Conservation (phyloP, 2,113 vertebrate species). For the Uropsilus gracilis region DNA sequence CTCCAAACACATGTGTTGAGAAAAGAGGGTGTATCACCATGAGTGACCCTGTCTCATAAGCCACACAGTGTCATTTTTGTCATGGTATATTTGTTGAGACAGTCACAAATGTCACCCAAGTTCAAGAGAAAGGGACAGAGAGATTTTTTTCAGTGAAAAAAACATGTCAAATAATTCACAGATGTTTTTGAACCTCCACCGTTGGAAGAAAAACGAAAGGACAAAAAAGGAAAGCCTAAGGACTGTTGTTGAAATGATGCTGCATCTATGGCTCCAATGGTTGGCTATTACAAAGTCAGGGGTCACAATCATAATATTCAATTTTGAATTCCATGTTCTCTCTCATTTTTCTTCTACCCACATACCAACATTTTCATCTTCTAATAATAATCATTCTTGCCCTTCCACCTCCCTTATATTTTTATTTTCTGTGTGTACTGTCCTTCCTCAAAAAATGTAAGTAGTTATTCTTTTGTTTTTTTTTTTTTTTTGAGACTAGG, state of each 20-base stretch:
- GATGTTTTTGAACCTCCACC: slow-evolving; percentile 10
- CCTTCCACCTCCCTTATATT: background rate
- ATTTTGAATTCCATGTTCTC: background rate
- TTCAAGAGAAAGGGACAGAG: background rate
- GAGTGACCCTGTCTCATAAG: background rate
- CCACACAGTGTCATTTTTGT: background rate
- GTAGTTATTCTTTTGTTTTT: too few species aligned
- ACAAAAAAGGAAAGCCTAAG: background rate
- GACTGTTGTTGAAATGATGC: background rate
- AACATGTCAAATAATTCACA: background rate
- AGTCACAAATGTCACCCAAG: background rate
- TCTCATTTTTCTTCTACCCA: background rate
- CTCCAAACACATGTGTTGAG: background rate
- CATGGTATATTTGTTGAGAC: background rate
- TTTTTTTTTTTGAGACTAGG: too few species aligned
- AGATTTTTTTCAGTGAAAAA: background rate
- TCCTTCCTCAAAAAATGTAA: background rate
- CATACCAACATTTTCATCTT: background rate
- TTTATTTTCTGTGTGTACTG: background rate
- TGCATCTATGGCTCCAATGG: background rate
- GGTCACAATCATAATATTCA: background rate
- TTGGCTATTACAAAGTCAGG: background rate
- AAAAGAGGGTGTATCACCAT: background rate
- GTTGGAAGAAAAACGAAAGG: background rate
- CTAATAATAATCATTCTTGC: background rate